Percentiles rank a stretch among this genome's conserved stretches.
Conservation (phyloP, 2,113 vertebrate genomes). For the Potamarius usumacintae region DNA sequence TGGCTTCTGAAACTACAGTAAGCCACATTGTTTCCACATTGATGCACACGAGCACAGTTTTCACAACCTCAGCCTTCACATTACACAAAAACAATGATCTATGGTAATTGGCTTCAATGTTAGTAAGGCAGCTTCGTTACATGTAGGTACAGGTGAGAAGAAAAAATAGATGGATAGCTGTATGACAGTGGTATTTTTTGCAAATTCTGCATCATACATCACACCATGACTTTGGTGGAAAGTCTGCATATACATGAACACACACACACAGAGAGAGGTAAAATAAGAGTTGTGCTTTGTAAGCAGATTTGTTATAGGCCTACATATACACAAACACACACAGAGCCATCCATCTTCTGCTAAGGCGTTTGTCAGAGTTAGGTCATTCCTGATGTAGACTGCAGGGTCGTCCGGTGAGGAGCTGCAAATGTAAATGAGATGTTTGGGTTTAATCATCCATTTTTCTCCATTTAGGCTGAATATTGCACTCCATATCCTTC, state of each 20-base stretch:
- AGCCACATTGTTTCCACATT: not conserved
- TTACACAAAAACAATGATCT: not conserved
- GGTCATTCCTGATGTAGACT: not conserved
- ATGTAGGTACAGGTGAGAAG: not conserved
- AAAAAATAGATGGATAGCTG: not conserved
- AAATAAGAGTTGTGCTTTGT: conserved; percentile 12
- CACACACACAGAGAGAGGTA: too few relatives aligned
- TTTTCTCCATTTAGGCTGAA: conserved; percentile 4
- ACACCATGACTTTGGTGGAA: not conserved
- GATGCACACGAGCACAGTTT: not conserved
- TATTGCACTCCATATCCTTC: not conserved
- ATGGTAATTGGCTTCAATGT: not conserved
- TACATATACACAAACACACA: not conserved
- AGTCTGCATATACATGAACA: not conserved
- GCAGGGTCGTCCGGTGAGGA: conserved; percentile 4
- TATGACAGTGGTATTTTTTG: not conserved
- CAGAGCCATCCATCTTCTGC: conserved; percentile 19
- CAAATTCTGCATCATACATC: not conserved
- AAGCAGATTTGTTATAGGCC: conserved; percentile 11
- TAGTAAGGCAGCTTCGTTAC: not conserved
- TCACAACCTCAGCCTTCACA: not conserved
- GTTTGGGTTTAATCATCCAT: conserved; percentile 7
- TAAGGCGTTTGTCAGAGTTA: not conserved
- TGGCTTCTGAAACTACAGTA: not conserved
- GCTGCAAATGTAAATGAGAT: not conserved